phyloP scores from a whole-genome alignment of 2,888 invertebrate species.

The Cremastinae sp. region DNA sequence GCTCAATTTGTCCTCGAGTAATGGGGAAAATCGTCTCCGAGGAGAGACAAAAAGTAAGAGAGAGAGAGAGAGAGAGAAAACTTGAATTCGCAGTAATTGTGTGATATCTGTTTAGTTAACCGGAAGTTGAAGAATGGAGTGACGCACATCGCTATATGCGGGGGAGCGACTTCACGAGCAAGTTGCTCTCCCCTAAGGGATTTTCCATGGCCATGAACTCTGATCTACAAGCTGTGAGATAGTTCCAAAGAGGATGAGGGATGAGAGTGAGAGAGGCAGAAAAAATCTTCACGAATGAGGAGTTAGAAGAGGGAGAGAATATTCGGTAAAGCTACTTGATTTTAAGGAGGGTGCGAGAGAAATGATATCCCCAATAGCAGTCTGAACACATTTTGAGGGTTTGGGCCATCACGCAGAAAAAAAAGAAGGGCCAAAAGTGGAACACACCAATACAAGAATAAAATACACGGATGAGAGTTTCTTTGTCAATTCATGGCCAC shows the following conservation, averaged over 20 bases:
- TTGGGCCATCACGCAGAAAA: conserved; percentile 9
- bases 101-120: background rate
- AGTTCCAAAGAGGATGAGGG: background rate
- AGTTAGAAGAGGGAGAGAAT: background rate
- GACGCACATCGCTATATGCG: background rate
- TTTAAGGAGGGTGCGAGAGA: conserved; percentile 14
- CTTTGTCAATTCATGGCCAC: too few relatives aligned
- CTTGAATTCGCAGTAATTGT: background rate
- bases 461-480: too few relatives aligned
- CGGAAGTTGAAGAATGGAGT: conserved; percentile 26
- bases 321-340: background rate
- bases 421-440: conserved; percentile 12
- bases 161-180: conserved; percentile 33
- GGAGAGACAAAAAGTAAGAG: background rate
- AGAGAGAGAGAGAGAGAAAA: background rate
- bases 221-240: conserved; percentile 29
- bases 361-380: conserved; percentile 5
- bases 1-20: too few relatives aligned
- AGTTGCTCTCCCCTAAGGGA: conserved; percentile 8
- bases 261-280: conserved; percentile 10
- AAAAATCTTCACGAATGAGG: background rate
- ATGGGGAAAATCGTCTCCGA: background rate
- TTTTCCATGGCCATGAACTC: conserved; percentile 3
- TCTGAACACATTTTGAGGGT: conserved; percentile 19
- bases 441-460: background rate